These are phyloP conservation scores for Xestia rhomboidea DNA, from an alignment of 2,888 invertebrate genomes.

Conservation along the genomic window DNA sequence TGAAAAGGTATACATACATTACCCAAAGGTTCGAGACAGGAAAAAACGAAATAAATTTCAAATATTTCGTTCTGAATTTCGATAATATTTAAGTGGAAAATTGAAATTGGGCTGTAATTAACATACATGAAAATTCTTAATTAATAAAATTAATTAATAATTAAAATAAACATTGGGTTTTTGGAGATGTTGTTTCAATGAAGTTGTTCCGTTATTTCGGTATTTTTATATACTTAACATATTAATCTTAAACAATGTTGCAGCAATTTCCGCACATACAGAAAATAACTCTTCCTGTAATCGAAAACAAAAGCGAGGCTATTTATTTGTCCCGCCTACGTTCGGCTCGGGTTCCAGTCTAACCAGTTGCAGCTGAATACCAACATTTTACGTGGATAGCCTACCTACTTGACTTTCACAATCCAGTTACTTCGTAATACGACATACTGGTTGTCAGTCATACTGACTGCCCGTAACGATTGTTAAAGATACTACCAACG, in stretches of 20 bases:
- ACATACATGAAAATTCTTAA: neutral
- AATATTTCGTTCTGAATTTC: conserved; percentile 29
- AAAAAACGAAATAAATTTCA: conserved; percentile 27
- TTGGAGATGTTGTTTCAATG: neutral
- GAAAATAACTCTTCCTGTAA: neutral
- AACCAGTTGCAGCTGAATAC: neutral
- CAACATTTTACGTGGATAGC: neutral
- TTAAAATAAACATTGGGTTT: neutral
- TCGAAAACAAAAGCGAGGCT: neutral
- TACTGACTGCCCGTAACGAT: neutral
- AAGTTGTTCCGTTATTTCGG: neutral
- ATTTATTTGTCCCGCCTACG: neutral
- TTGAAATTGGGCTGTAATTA: conserved; percentile 10
- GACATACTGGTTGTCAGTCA: no score
- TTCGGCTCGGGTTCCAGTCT: neutral
- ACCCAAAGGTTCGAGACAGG: conserved; percentile 25
- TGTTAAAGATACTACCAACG: neutral
- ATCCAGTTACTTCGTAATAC: neutral
- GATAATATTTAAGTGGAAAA: conserved; percentile 11
- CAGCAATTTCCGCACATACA: neutral
- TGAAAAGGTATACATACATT: conserved; percentile 53
- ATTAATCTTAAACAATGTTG: no score
- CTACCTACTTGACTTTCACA: neutral
- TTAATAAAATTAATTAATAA: neutral
- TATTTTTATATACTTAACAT: neutral